Evolutionary conservation across 2,113 vertebrate species (phyloP).

Genomic region (Pao palembangensis): DNA sequence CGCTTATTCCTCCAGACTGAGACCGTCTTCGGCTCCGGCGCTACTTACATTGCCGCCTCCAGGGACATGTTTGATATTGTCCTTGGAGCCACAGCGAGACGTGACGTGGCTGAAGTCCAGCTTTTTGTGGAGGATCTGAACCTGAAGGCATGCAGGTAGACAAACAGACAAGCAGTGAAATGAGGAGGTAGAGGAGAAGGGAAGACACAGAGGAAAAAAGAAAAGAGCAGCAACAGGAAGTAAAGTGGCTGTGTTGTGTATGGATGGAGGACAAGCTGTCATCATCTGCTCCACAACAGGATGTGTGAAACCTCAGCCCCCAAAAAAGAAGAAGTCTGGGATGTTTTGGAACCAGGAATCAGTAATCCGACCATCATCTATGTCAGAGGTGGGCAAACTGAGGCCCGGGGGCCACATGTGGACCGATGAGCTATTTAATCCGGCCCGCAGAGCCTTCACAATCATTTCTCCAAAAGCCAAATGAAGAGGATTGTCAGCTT

Average conservation of each 20-base stretch:
- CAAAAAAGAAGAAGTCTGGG: neutral
- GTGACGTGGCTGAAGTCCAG: constrained; percentile 99
- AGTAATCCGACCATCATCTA: no score
- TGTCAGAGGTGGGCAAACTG: no score
- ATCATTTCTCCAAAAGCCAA: no score
- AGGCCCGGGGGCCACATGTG: no score
- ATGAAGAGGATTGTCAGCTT: no score
- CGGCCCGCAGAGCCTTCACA: no score
- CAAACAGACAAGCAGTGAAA: constrained; percentile 48
- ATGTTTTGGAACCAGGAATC: neutral
- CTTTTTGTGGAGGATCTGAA: constrained; percentile 99
- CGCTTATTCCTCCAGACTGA: constrained; percentile 31
- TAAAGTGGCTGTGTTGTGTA: constrained; percentile 40
- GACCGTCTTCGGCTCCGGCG: constrained; percentile 47
- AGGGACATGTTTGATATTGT: constrained; percentile 99
- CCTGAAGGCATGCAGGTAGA: constrained; percentile 85
- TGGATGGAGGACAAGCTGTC: constrained; percentile 58
- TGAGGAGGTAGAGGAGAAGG: constrained; percentile 16
- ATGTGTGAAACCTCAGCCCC: neutral
- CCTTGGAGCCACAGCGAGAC: constrained; percentile 99
- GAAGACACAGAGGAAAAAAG: constrained; percentile 23
- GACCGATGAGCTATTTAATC: no score
- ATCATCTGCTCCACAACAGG: neutral
- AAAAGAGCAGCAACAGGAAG: constrained; percentile 52
- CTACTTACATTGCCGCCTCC: constrained; percentile 99